These are phyloP conservation scores for Centropristis striata DNA, from an alignment of 2,113 vertebrate species.

Conservation along the genomic window DNA sequence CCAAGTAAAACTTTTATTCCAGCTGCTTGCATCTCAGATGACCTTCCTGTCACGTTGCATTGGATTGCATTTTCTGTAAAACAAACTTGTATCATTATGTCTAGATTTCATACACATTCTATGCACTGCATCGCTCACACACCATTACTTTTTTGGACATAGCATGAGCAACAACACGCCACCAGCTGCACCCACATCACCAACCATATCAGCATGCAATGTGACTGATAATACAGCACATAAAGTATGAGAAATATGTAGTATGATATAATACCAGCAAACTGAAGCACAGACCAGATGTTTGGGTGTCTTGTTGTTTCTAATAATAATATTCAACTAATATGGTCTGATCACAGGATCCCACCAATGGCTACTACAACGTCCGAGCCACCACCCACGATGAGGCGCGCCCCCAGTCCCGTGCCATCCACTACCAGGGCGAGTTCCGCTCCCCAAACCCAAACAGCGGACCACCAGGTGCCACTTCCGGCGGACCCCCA, in stretches of 20 bases:
- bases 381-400: constrained; percentile 92
- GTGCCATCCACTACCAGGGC: constrained; percentile 89
- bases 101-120: background rate
- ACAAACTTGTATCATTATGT: background rate
- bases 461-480: constrained; percentile 67
- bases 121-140: background rate
- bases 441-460: constrained; percentile 89
- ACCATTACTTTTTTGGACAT: background rate
- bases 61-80: background rate
- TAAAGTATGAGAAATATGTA: background rate
- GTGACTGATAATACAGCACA: background rate
- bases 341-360: constrained; percentile 85
- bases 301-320: background rate
- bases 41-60: background rate
- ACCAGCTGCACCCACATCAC: background rate
- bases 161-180: constrained; percentile 14
- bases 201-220: background rate
- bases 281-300: background rate
- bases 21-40: background rate
- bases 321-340: background rate
- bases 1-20: background rate
- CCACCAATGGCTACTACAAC: constrained; percentile 97
- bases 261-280: too few relatives aligned
- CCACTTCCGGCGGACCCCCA: constrained; percentile 61
- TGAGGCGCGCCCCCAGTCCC: constrained; percentile 88